Evolutionary conservation across 2,113 vertebrate species (phyloP).

Genomic region (Paraplagusia blochii): DNA sequence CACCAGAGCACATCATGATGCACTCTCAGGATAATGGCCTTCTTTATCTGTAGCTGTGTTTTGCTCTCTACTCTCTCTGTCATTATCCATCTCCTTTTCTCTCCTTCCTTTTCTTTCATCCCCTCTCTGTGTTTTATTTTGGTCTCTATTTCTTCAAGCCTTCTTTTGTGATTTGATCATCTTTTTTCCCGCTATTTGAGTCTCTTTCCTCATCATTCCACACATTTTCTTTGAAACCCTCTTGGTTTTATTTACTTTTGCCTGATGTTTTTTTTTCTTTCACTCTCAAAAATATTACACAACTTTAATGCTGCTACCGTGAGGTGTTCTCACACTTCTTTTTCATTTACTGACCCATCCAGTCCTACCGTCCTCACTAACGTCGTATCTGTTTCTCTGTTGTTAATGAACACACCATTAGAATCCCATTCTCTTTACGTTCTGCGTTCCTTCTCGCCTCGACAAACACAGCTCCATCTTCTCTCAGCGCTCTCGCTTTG

Average conservation of each 20-base stretch:
- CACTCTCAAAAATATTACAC: conserved; percentile 1
- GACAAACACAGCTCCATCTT: background rate
- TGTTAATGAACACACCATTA: background rate
- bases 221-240: conserved; percentile 8
- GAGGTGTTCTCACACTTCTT: conserved; percentile 7
- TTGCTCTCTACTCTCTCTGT: conserved; percentile 26
- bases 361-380: conserved; percentile 37
- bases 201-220: conserved; percentile 31
- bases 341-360: conserved; percentile 34
- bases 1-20: conserved; percentile 56
- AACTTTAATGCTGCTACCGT: conserved; percentile 7
- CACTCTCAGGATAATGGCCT: conserved; percentile 54
- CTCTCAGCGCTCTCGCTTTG: background rate
- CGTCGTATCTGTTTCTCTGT: conserved; percentile 29
- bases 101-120: background rate
- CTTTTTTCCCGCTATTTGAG: conserved; percentile 18
- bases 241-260: conserved; percentile 24
- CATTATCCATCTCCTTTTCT: background rate
- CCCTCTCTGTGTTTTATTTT: conserved; percentile 30
- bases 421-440: conserved; percentile 38
- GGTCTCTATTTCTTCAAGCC: conserved; percentile 27
- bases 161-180: conserved; percentile 35
- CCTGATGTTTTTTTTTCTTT: conserved; percentile 13
- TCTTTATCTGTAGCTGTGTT: conserved; percentile 56
- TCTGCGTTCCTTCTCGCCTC: conserved; percentile 6